Conservation (phyloP, 2,797 vertebrate species). For the Macroramphosus scolopax region DNA sequence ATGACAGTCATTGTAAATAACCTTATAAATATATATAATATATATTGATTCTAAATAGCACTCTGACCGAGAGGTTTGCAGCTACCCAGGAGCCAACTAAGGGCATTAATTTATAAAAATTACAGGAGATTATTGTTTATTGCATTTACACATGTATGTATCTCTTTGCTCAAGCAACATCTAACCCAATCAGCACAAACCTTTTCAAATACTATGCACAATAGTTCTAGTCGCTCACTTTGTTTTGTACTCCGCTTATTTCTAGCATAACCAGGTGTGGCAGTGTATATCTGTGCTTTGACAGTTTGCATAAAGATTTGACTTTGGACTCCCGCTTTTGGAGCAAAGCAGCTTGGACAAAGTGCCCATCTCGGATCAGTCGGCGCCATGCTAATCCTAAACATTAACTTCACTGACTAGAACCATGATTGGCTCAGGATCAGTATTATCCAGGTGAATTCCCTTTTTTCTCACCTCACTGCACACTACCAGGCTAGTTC, state of each 20-base stretch:
- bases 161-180: conserved; percentile 48
- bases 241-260: conserved; percentile 55
- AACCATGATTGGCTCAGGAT: conserved; percentile 70
- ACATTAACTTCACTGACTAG: conserved; percentile 53
- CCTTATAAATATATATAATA: conserved; percentile 51
- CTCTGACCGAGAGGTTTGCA: conserved; percentile 40
- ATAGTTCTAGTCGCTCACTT: conserved; percentile 57
- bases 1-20: conserved; percentile 60
- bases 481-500: conserved; percentile 55
- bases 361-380: conserved; percentile 31
- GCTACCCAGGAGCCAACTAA: conserved; percentile 45
- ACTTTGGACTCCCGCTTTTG: conserved; percentile 30
- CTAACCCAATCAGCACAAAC: conserved; percentile 62
- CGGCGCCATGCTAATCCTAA: conserved; percentile 25
- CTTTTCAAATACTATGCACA: conserved; percentile 71
- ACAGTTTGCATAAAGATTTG: conserved; percentile 21
- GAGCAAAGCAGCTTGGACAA: conserved; percentile 15
- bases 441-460: conserved; percentile 49
- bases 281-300: conserved; percentile 31
- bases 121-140: conserved; percentile 41
- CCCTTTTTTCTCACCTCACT: conserved; percentile 31
- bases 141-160: conserved; percentile 45
- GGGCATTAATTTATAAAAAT: conserved; percentile 65
- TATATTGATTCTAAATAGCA: conserved; percentile 44
- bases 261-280: conserved; percentile 24